These are phyloP conservation scores for Leuciscus idus DNA, from an alignment of 2,113 vertebrate species.

Conservation along the genomic window DNA sequence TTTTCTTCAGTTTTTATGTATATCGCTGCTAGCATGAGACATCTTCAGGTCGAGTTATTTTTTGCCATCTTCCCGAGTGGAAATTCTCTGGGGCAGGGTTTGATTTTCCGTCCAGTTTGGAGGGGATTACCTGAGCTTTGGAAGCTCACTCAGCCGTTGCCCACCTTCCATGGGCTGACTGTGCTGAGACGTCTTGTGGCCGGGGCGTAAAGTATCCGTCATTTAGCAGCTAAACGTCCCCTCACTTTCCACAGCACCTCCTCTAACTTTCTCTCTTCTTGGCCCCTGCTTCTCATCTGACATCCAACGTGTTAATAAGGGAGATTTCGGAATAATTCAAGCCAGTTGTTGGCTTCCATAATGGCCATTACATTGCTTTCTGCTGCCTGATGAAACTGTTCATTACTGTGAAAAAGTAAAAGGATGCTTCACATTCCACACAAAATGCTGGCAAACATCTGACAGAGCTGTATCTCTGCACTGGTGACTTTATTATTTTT, in stretches of 20 bases:
- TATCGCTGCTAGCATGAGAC: not conserved
- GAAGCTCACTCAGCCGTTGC: slow-evolving; percentile 61
- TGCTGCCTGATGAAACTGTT: slow-evolving; percentile 46
- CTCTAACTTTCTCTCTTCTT: slow-evolving; percentile 37
- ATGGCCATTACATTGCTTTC: slow-evolving; percentile 40
- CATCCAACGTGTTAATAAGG: slow-evolving; percentile 56
- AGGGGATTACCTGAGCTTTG: slow-evolving; percentile 68
- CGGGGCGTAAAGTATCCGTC: slow-evolving; percentile 51
- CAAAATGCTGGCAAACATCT: slow-evolving; percentile 42
- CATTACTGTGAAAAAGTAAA: slow-evolving; percentile 41
- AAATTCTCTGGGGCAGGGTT: slow-evolving; percentile 65
- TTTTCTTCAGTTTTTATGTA: not conserved
- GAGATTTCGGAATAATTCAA: slow-evolving; percentile 55
- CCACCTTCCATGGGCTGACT: slow-evolving; percentile 56
- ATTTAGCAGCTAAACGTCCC: slow-evolving; percentile 59
- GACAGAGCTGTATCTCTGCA: slow-evolving; percentile 43
- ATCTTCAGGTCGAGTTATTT: slow-evolving; percentile 52
- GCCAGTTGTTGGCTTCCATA: slow-evolving; percentile 52
- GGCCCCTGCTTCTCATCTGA: slow-evolving; percentile 19
- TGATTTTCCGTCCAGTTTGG: slow-evolving; percentile 70
- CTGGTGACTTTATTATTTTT: slow-evolving; percentile 57
- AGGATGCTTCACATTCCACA: slow-evolving; percentile 50
- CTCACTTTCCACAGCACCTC: slow-evolving; percentile 23
- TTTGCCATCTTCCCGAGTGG: slow-evolving; percentile 57
- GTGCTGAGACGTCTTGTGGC: slow-evolving; percentile 45